Percentiles rank a stretch among this genome's conserved stretches.
These are phyloP conservation scores for Limnephilus rhombicus DNA, from an alignment of 2,888 invertebrate species.

Conservation along the genomic window DNA sequence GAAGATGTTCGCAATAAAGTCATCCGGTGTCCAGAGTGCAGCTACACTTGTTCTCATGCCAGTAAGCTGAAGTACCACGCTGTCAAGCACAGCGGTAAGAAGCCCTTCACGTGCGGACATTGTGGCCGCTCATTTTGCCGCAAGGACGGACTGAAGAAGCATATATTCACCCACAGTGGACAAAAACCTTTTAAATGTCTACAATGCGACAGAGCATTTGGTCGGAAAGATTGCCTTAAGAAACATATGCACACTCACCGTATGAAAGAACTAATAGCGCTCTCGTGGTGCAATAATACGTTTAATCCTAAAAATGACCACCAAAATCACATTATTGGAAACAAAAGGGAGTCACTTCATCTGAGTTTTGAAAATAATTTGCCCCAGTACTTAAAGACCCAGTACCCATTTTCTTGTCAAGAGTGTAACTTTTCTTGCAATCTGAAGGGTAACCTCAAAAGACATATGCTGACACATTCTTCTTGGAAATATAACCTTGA, in stretches of 20 bases:
- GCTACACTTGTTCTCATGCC: not conserved
- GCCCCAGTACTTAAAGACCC: not conserved
- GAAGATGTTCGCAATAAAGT: not conserved
- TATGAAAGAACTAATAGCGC: not conserved
- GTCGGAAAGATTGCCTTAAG: not conserved
- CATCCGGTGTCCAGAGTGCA: not conserved
- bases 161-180: not conserved
- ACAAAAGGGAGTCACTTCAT: not conserved
- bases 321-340: not conserved
- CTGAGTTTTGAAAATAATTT: not conserved
- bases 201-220: not conserved
- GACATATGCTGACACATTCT: not conserved
- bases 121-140: not conserved
- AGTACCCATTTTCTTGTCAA: not conserved
- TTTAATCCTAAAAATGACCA: not conserved
- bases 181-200: not conserved
- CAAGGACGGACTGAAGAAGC: not conserved
- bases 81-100: not conserved
- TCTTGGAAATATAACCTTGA: not conserved
- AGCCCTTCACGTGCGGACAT: not conserved
- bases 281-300: not conserved
- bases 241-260: not conserved
- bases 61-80: not conserved
- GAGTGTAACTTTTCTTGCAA: not conserved
- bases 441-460: not conserved